Conservation (phyloP, 2,888 invertebrate genomes). For the Abrostola triplasia region DNA sequence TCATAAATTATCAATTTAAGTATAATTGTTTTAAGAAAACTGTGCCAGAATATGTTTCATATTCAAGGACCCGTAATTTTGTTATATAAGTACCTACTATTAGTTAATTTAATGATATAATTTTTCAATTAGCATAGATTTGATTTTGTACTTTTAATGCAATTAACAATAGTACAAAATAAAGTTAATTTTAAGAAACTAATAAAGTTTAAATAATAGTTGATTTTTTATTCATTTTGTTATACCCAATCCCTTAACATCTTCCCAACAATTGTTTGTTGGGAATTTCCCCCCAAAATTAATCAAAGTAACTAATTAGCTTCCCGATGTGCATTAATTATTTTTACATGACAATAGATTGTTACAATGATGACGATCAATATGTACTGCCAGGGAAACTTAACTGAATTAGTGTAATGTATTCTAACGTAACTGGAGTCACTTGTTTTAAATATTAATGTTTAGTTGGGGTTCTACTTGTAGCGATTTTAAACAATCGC, state of each 20-base stretch:
- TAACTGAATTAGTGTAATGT: neutral
- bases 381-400: neutral
- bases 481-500: neutral
- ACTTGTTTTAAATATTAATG: neutral
- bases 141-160: slow-evolving; percentile 55
- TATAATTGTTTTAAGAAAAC: slow-evolving; percentile 32
- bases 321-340: no score
- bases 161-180: slow-evolving; percentile 63
- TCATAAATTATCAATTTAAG: slow-evolving; percentile 39
- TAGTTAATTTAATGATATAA: slow-evolving; percentile 31
- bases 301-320: no score
- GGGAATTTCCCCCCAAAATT: no score
- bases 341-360: no score
- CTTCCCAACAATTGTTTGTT: no score
- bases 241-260: neutral
- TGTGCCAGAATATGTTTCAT: slow-evolving; percentile 36
- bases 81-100: slow-evolving; percentile 25
- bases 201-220: slow-evolving; percentile 54
- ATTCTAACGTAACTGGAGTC: neutral
- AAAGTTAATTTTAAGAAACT: slow-evolving; percentile 58
- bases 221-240: slow-evolving; percentile 14
- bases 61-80: slow-evolving; percentile 34
- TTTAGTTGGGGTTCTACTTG: neutral
- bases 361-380: neutral
- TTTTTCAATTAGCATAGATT: slow-evolving; percentile 44